These are phyloP conservation scores for Chaetogeoica ovagalla DNA, from an alignment of 2,888 invertebrate species.

Conservation along the genomic window DNA sequence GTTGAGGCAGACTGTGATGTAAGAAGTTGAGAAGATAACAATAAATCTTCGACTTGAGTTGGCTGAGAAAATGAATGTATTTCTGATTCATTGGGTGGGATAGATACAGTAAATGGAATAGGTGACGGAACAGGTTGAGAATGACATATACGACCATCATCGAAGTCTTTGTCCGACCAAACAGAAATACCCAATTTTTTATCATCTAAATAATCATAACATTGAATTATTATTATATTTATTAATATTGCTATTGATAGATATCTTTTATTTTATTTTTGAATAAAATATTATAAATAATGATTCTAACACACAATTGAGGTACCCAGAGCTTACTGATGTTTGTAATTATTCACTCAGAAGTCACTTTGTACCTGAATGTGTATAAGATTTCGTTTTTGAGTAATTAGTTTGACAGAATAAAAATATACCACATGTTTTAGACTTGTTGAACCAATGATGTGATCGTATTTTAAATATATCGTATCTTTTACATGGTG, in stretches of 20 bases:
- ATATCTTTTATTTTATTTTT: background rate
- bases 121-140: conserved; percentile 59
- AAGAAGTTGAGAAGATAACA: conserved; percentile 72
- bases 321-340: conserved; percentile 39
- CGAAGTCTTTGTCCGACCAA: conserved; percentile 53
- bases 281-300: background rate
- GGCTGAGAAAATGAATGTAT: conserved; percentile 85
- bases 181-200: conserved; percentile 6
- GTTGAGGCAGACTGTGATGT: conserved; percentile 39
- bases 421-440: conserved; percentile 42
- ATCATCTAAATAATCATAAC: conserved; percentile 19
- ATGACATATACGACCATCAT: conserved; percentile 58
- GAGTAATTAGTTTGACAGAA: background rate
- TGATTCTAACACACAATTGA: conserved; percentile 58
- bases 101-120: conserved; percentile 7
- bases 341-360: conserved; percentile 22
- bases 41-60: conserved; percentile 76
- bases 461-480: conserved; percentile 73
- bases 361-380: conserved; percentile 48
- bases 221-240: background rate
- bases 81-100: conserved; percentile 39
- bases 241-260: background rate
- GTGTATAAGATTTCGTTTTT: conserved; percentile 30
- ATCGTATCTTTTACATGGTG: conserved; percentile 69
- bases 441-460: conserved; percentile 66